phyloP scores from a whole-genome alignment of 2,113 vertebrate species.

The Holacanthus passer region DNA sequence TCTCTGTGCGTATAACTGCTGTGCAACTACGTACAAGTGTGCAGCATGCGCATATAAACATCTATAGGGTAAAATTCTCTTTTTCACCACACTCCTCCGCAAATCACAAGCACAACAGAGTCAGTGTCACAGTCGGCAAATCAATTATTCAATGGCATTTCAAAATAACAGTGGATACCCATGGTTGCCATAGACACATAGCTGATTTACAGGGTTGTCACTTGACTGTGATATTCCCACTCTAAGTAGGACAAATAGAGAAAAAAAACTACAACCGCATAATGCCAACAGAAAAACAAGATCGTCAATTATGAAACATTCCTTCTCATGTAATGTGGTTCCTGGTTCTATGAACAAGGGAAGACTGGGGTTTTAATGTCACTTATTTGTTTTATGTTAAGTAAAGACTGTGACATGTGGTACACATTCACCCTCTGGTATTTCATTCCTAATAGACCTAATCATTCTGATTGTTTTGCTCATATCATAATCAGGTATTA shows the following conservation, averaged over 20 bases:
- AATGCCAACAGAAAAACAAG: conserved; percentile 37
- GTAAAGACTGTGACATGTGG: background rate
- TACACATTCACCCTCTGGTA: background rate
- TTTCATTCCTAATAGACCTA: background rate
- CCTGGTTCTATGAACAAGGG: conserved; percentile 12
- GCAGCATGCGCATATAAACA: conserved; percentile 27
- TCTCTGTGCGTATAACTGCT: conserved; percentile 11
- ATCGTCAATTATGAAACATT: conserved; percentile 37
- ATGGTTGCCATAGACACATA: conserved; percentile 77
- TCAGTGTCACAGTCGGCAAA: conserved; percentile 70
- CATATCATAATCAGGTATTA: background rate
- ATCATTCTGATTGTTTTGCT: background rate
- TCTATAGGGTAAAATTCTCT: conserved; percentile 49
- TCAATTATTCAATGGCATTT: conserved; percentile 80
- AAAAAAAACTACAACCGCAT: conserved; percentile 23
- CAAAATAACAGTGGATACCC: conserved; percentile 70
- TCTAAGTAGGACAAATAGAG: conserved; percentile 67
- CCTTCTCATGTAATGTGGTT: background rate
- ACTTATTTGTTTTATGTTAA: conserved; percentile 11
- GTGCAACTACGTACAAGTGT: conserved; percentile 8
- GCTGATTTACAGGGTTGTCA: conserved; percentile 73
- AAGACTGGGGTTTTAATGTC: conserved; percentile 1
- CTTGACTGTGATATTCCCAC: conserved; percentile 57
- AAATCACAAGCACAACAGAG: conserved; percentile 64
- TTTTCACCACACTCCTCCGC: conserved; percentile 48